Evolutionary conservation across 1,140 invertebrate genomes (phyloP), one percentile per base, ranked within the genome.

Genomic region (Temnothorax nylanderi): DNA sequence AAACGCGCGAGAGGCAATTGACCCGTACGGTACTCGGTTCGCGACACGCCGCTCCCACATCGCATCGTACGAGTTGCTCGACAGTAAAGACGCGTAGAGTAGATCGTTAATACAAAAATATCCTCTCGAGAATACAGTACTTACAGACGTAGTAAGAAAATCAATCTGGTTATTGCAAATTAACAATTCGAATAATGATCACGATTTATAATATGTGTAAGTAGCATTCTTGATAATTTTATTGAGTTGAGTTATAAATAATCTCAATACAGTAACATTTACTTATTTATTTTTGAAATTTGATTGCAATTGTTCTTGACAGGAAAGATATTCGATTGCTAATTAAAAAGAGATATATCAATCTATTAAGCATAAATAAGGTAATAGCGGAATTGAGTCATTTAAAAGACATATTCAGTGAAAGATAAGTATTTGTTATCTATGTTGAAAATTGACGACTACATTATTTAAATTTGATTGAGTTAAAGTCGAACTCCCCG

Each of bases 1-100:
- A 77, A 75, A 54, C 51, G 21, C 51, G 76, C 26, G 37, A 78
- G 65, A 77, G 75, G 51, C 64, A 72, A 76, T 69, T 74, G 60
- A 85, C 82, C 72, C 13, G 64, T 47, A 67, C 41, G 60, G 44
- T 82, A 84, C 37, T 58, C 21, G 37, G 26, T 65, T 65, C 51
- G 54, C 11, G 71, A 84, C 67, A 60, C 16, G 58, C 69, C 58
- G 58, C 26, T 47, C 18, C 44, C 18, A 32, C 34, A 71, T 54
- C 16, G 16, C 10, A 16, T 80, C 11, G 47, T 2, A 10, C 49
- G 10, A 54, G 11, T n/a, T 37, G 18, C 5, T n/a, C 37, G 8
- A n/a, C 34, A 18, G 11, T 54, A 10, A 11, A 10, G 18, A 11
- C 8, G 18, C 7, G 26, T n/a, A 6, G 26, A 26, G 67, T 2